Evolutionary conservation across 2,888 invertebrate species (phyloP).

Genomic region (Steinernema hermaphroditum): DNA sequence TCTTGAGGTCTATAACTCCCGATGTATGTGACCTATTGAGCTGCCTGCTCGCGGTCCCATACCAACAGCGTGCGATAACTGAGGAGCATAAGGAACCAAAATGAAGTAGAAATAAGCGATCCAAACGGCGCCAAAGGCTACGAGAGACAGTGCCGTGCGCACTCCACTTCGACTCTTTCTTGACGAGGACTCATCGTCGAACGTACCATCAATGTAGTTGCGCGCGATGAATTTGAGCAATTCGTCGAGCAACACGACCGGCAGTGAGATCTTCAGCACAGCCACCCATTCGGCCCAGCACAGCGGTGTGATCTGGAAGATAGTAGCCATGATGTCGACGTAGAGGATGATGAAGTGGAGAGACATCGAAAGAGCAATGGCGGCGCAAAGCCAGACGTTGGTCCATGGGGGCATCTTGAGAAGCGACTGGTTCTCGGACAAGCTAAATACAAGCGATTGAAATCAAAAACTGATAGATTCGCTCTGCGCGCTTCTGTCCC

Average conservation of each 20-base stretch:
- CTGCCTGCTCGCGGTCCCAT: constrained; percentile 26
- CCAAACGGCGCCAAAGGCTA: constrained; percentile 47
- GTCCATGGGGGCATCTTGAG: constrained; percentile 98
- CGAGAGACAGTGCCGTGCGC: constrained; percentile 44
- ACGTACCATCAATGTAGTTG: constrained; percentile 96
- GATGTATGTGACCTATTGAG: background rate
- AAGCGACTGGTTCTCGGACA: constrained; percentile 99
- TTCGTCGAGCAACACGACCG: constrained; percentile 98
- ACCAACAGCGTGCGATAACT: constrained; percentile 52
- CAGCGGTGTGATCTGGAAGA: constrained; percentile 89
- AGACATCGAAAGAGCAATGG: constrained; percentile 97
- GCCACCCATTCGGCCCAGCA: constrained; percentile 91
- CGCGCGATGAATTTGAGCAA: constrained; percentile 98
- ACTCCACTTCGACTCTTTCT: constrained; percentile 38
- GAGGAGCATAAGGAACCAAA: constrained; percentile 55
- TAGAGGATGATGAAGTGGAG: constrained; percentile 99
- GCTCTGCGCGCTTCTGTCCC: background rate
- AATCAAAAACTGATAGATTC: no score
- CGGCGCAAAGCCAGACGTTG: constrained; percentile 96
- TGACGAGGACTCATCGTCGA: constrained; percentile 16
- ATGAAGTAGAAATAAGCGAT: constrained; percentile 59
- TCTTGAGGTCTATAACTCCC: background rate
- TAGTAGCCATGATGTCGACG: constrained; percentile 87
- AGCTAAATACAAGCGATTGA: constrained; percentile 74
- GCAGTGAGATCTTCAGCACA: constrained; percentile 99